Conservation (phyloP, 2,797 vertebrate genomes). For the Mycteria americana region DNA sequence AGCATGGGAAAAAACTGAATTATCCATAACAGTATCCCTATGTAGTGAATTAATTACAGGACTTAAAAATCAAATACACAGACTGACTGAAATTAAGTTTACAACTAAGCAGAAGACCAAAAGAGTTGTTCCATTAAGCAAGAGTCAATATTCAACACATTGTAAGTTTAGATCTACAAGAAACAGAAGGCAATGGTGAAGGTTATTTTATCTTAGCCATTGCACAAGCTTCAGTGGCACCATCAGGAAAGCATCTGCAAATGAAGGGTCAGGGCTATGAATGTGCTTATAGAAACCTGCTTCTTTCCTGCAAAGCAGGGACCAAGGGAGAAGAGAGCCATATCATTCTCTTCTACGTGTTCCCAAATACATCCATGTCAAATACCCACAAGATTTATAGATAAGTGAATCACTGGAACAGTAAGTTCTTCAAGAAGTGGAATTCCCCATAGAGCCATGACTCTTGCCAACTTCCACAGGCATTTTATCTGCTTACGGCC, state of each 20-base stretch:
- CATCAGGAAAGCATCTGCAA: neutral
- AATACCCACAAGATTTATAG: neutral
- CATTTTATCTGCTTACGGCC: neutral
- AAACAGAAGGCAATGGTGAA: neutral
- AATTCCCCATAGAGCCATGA: neutral
- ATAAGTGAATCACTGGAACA: neutral
- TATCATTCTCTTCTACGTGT: neutral
- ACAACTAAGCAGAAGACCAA: neutral
- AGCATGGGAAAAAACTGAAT: neutral
- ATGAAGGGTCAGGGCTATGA: neutral
- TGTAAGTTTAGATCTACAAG: neutral
- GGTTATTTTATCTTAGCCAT: neutral
- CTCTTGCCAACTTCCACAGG: neutral
- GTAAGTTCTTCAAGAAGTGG: neutral
- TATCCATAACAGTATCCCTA: neutral
- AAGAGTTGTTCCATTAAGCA: neutral
- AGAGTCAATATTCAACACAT: neutral
- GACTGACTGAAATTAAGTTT: neutral
- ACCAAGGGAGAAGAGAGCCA: neutral
- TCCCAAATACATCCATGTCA: neutral
- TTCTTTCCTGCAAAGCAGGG: neutral
- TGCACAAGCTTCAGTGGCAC: neutral
- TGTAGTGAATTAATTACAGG: neutral
- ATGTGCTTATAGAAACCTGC: neutral
- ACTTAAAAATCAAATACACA: neutral